These are phyloP conservation scores for Sternotherus odoratus DNA, from an alignment of 2,797 vertebrate species.

Conservation along the genomic window DNA sequence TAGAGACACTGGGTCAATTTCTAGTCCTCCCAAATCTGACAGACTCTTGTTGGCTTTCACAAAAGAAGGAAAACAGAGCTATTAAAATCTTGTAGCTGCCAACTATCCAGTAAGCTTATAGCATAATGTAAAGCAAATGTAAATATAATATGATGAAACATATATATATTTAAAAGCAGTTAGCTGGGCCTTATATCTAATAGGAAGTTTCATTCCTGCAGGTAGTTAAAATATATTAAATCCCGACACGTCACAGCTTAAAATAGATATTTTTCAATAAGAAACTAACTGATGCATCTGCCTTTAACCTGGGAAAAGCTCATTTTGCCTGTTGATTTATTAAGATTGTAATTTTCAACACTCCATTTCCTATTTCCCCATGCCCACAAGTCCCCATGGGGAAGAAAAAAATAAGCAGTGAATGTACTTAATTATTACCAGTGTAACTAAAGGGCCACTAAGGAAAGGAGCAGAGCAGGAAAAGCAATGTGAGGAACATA, in stretches of 20 bases:
- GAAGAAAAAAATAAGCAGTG: constrained; percentile 5
- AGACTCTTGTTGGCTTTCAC: constrained; percentile 19
- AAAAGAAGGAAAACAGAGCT: constrained; percentile 29
- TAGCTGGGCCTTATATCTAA: not conserved
- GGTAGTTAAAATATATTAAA: not conserved
- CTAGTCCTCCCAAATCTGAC: not conserved
- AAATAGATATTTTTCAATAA: not conserved
- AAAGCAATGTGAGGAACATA: not conserved
- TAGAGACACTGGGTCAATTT: not conserved
- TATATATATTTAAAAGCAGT: not conserved
- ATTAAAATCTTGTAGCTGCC: constrained; percentile 23
- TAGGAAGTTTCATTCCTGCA: constrained; percentile 27
- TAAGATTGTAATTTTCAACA: not conserved
- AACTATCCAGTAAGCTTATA: constrained; percentile 16
- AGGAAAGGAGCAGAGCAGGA: not conserved
- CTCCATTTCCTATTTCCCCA: accelerated
- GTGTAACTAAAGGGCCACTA: not conserved
- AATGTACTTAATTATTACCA: constrained; percentile 23
- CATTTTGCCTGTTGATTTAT: constrained; percentile 24
- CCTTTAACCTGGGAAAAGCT: constrained; percentile 26
- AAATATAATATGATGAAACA: constrained; percentile 41
- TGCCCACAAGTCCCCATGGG: not conserved
- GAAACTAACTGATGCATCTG: not conserved
- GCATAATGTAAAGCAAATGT: constrained; percentile 45
- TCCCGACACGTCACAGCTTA: not conserved